Evolutionary conservation across 2,888 invertebrate species (phyloP), one percentile per base, ranked within the genome.

Genomic region (Acanthosepion esculentum): DNA sequence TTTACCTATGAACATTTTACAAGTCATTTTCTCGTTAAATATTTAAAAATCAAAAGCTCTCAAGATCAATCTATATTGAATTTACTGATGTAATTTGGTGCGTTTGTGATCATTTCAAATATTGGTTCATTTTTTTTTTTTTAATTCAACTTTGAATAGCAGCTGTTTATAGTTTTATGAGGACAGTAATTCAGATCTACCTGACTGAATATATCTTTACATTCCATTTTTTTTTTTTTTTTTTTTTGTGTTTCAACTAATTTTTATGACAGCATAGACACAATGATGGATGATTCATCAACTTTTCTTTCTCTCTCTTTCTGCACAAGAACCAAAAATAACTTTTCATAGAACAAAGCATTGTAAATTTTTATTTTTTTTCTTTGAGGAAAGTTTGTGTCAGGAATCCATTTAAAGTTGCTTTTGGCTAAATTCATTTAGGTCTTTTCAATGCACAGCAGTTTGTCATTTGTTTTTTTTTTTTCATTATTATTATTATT

Each of bases 381-480:
- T 78, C n/a, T 78, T 6, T 78, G 12, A 59, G 59, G 23, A 59
- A 59, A 59, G 29, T 78, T 78, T n/a, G 8, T 78, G 78, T 78
- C 78, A n/a, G n/a, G 78, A 78, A 78, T 78, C 78, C 78, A 78
- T 78, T 78, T 78, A 78, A 78, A 78, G n/a, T 78, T 78, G 78
- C 78, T 78, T 78, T 78, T 78, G 78, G 78, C 78, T 12, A 78
- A 78, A 78, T n/a, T 78, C 78, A 78, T 78, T 78, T 78, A 78
- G n/a, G 29, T 78, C n/a, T 78, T 78, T 78, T 78, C 78, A 78
- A 78, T 78, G 15, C 18, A n/a, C 29, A 78, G n/a, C 78, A 78
- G 8, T 78, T 78, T 59, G 20, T 59, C 59, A 6, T 23, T 5
- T 23, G 20, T 6, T 55, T 18, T 53, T 55, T 15, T 18, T 55